These are phyloP conservation scores for Eupithecia subumbrata DNA, from an alignment of 2,888 invertebrate species.

Conservation along the genomic window DNA sequence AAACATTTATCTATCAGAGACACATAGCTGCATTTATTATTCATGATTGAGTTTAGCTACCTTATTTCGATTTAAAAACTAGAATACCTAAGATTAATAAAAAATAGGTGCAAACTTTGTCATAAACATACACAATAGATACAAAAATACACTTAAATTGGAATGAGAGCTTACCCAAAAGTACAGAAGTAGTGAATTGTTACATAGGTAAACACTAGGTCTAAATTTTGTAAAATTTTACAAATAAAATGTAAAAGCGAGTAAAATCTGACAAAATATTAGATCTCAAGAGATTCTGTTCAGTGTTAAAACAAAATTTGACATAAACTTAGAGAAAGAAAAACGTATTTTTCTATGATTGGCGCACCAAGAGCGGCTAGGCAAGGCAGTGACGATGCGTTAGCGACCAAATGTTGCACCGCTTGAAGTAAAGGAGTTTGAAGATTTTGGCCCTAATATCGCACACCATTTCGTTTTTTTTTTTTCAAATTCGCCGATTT, in stretches of 20 bases:
- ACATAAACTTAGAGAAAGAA: background rate
- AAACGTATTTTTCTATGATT: background rate
- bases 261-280: too few relatives aligned
- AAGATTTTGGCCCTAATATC: too few relatives aligned
- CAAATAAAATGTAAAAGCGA: too few relatives aligned
- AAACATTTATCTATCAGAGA: background rate
- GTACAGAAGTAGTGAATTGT: background rate
- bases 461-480: too few relatives aligned
- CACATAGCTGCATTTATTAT: background rate
- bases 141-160: background rate
- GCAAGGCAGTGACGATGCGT: background rate
- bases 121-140: background rate
- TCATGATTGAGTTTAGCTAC: background rate
- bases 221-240: too few relatives aligned
- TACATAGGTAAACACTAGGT: too few relatives aligned
- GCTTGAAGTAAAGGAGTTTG: background rate
- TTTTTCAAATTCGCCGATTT: too few relatives aligned
- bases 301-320: background rate
- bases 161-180: background rate
- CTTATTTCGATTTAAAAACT: background rate
- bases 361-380: background rate
- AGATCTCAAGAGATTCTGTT: background rate
- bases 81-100: background rate
- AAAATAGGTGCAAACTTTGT: background rate
- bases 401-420: background rate